phyloP scores from a whole-genome alignment of 1,140 invertebrate species.

The Dolichoris vasculosae region DNA sequence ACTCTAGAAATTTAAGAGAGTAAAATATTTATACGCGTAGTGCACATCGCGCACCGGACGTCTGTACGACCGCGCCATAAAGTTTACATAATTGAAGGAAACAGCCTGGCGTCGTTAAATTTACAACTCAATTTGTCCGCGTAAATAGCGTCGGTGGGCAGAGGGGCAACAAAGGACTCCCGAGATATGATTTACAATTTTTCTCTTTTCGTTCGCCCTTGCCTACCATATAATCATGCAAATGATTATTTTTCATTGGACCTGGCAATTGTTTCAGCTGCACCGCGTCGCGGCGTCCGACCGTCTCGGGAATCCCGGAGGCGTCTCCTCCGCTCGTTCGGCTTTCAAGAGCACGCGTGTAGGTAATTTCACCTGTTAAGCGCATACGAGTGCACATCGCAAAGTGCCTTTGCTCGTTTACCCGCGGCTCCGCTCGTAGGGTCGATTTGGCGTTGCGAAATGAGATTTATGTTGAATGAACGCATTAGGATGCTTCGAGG shows the following conservation, averaged over 20 bases:
- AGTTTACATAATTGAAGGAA: conserved; percentile 51
- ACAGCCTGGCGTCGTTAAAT: conserved; percentile 47
- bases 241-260: conserved; percentile 34
- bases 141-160: conserved; percentile 30
- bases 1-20: neutral
- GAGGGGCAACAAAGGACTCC: neutral
- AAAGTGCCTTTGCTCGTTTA: no score
- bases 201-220: neutral
- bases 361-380: neutral
- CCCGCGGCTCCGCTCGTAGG: neutral
- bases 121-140: conserved; percentile 52
- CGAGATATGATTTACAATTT: conserved; percentile 41
- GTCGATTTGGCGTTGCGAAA: neutral
- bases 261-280: neutral
- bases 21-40: neutral
- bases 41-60: neutral
- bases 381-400: neutral
- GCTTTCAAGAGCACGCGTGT: neutral
- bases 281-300: neutral
- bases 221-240: conserved; percentile 36
- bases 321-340: neutral
- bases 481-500: no score
- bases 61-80: conserved; percentile 20
- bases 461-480: neutral
- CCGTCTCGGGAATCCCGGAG: neutral